A percentile compares a stretch with the other conserved stretches of the same genome.
phyloP scores from a whole-genome alignment of 1,140 invertebrate genomes.

The Hormaphis cornu region DNA sequence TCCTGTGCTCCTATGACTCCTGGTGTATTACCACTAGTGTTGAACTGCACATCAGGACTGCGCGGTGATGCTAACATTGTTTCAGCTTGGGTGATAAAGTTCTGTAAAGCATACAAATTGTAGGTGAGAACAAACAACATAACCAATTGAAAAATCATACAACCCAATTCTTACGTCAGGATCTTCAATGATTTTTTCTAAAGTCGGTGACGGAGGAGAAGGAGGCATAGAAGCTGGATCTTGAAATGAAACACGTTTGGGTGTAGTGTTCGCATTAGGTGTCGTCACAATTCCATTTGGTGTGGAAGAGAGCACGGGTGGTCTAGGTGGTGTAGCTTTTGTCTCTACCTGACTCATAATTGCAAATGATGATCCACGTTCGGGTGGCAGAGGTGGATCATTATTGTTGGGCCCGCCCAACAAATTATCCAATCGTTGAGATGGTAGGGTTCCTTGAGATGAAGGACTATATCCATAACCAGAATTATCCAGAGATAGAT shows the following conservation, averaged over 20 bases:
- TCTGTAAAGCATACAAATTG: constrained; percentile 47
- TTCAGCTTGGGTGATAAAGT: constrained; percentile 70
- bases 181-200: constrained; percentile 61
- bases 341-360: constrained; percentile 55
- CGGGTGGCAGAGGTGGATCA: constrained; percentile 59
- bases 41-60: constrained; percentile 53
- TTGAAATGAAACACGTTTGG: constrained; percentile 65
- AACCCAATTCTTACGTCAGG: constrained; percentile 54
- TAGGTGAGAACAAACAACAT: neutral
- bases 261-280: constrained; percentile 29
- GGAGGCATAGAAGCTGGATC: constrained; percentile 47
- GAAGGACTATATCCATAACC: constrained; percentile 14
- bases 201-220: constrained; percentile 42
- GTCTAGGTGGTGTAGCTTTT: neutral
- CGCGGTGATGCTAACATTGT: constrained; percentile 61
- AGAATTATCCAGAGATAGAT: constrained; percentile 6
- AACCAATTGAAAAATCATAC: neutral
- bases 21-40: constrained; percentile 61
- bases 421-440: constrained; percentile 35
- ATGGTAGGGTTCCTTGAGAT: constrained; percentile 19
- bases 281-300: constrained; percentile 25
- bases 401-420: constrained; percentile 40
- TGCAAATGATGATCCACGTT: constrained; percentile 69
- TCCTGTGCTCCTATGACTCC: constrained; percentile 91
- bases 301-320: neutral